phyloP scores from a whole-genome alignment of 2,888 invertebrate genomes.

The Xylocampa areola region DNA sequence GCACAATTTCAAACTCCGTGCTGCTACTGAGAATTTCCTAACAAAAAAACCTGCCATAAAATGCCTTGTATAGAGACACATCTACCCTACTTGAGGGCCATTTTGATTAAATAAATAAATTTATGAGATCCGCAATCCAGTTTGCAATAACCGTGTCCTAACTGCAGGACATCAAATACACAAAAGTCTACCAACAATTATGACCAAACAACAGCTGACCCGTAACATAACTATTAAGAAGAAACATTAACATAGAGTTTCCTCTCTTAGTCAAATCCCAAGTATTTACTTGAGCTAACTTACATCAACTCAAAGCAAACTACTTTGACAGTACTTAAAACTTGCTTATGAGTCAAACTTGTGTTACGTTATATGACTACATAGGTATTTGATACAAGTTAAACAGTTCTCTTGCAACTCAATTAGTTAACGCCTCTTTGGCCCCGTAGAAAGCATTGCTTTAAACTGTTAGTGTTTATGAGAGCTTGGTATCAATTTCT shows the following conservation, averaged over 20 bases:
- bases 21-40: no score
- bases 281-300: slow-evolving; percentile 53
- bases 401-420: slow-evolving; percentile 47
- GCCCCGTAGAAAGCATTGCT: background rate
- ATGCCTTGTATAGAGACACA: no score
- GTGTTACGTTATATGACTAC: slow-evolving; percentile 34
- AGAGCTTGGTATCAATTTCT: background rate
- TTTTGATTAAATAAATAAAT: no score
- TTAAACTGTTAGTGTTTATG: background rate
- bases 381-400: slow-evolving; percentile 54
- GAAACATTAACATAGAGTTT: slow-evolving; percentile 22
- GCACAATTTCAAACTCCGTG: no score
- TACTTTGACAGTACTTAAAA: slow-evolving; percentile 57
- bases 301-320: slow-evolving; percentile 46
- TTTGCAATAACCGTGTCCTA: no score
- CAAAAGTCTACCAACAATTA: slow-evolving; percentile 9
- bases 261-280: slow-evolving; percentile 41
- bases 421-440: slow-evolving; percentile 25
- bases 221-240: slow-evolving; percentile 1
- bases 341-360: slow-evolving; percentile 43
- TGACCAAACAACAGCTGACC: background rate
- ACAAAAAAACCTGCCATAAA: no score
- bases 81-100: no score
- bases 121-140: no score
- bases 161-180: no score